These are phyloP conservation scores for Oplegnathus fasciatus DNA, from an alignment of 2,113 vertebrate species.

Conservation along the genomic window DNA sequence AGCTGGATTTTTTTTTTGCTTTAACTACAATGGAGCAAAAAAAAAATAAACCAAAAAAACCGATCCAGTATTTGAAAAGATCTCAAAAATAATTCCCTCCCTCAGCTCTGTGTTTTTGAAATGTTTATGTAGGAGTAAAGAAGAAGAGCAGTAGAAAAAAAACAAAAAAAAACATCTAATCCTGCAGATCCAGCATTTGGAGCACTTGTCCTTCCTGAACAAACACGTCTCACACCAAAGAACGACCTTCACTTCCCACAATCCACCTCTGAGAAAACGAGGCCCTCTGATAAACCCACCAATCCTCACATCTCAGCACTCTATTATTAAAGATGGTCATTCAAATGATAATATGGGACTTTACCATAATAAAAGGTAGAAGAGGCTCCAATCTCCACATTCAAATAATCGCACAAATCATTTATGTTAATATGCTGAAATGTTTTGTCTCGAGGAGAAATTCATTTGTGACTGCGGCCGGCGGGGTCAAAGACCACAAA, in stretches of 20 bases:
- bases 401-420: conserved; percentile 45
- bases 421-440: conserved; percentile 56
- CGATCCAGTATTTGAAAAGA: not conserved
- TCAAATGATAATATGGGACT: conserved; percentile 66
- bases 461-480: conserved; percentile 31
- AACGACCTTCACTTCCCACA: conserved; percentile 67
- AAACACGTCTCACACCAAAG: conserved; percentile 36
- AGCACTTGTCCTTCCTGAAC: conserved; percentile 39
- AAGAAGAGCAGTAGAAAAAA: not conserved
- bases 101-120: not conserved
- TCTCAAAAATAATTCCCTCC: not conserved
- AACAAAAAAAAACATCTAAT: not conserved
- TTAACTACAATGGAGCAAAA: not conserved
- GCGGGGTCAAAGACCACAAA: conserved; percentile 30
- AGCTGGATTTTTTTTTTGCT: not conserved
- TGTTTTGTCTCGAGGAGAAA: conserved; percentile 38
- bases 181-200: conserved; percentile 8
- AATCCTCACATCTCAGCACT: conserved; percentile 56
- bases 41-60: not conserved
- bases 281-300: conserved; percentile 46
- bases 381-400: conserved; percentile 12
- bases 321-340: conserved; percentile 63
- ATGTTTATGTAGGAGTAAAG: conserved; percentile 14
- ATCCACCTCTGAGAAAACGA: conserved; percentile 59
- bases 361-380: conserved; percentile 63